Percentiles rank a stretch among this genome's conserved stretches.
phyloP scores from a whole-genome alignment of 2,113 vertebrate genomes.

The Python bivittatus region DNA sequence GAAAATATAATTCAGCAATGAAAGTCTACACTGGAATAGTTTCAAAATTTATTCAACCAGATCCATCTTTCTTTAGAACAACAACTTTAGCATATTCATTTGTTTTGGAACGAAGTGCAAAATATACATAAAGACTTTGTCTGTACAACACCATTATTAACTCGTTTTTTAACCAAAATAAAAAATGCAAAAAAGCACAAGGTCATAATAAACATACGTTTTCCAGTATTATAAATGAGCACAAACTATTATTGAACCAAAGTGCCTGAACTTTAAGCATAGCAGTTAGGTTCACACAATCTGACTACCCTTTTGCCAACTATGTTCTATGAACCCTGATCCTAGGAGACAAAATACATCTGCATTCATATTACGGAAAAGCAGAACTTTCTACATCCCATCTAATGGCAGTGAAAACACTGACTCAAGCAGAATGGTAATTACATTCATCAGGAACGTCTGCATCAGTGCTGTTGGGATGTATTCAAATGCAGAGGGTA shows the following conservation, averaged over 20 bases:
- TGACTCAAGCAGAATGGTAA: neutral
- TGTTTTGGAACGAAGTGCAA: slow-evolving; percentile 18
- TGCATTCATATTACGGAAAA: neutral
- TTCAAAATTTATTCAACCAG: slow-evolving; percentile 9
- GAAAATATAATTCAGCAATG: neutral
- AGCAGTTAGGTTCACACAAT: neutral
- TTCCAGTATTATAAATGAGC: neutral
- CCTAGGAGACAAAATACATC: neutral
- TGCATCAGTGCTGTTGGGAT: neutral
- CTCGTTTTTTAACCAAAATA: neutral
- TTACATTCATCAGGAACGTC: neutral
- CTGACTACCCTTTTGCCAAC: neutral
- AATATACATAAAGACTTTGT: neutral
- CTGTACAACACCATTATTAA: neutral
- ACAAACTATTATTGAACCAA: neutral
- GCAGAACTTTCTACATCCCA: neutral
- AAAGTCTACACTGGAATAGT: neutral
- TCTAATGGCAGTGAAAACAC: neutral
- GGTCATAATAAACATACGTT: neutral
- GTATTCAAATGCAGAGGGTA: neutral
- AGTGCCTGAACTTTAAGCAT: neutral
- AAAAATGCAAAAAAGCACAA: neutral
- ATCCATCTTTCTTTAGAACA: slow-evolving; percentile 7
- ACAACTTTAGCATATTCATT: neutral
- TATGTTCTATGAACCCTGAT: neutral